phyloP scores from a whole-genome alignment of 2,888 invertebrate genomes.

The Amphimallon solstitiale region DNA sequence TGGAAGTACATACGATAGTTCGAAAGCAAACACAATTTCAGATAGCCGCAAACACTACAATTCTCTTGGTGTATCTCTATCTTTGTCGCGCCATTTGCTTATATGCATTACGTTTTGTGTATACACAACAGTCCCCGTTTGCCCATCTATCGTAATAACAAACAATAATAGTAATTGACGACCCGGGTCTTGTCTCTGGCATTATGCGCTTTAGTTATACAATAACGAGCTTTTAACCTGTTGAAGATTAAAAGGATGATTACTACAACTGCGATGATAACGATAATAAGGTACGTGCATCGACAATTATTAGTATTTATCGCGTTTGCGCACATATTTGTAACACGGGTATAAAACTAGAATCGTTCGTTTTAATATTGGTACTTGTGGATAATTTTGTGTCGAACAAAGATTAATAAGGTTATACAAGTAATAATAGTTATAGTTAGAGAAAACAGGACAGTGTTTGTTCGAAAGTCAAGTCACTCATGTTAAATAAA shows the following conservation, averaged over 20 bases:
- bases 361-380: no score
- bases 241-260: constrained; percentile 15
- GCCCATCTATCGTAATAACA: constrained; percentile 17
- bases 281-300: constrained; percentile 6
- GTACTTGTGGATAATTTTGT: no score
- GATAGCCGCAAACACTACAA: constrained; percentile 27
- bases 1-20: constrained; percentile 10
- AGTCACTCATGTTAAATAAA: no score
- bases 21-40: constrained; percentile 24
- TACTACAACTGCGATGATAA: neutral
- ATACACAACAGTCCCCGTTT: neutral
- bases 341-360: no score
- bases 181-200: constrained; percentile 16
- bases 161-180: constrained; percentile 29
- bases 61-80: constrained; percentile 11
- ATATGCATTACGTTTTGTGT: neutral
- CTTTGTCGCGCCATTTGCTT: neutral
- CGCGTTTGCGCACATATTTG: no score
- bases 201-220: constrained; percentile 8
- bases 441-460: no score
- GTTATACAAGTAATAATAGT: no score
- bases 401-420: no score
- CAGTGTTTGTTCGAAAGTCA: no score
- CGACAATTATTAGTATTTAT: neutral
- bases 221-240: constrained; percentile 31